Evolutionary conservation across 2,113 vertebrate genomes (phyloP).

Genomic region (Anarrhichthys ocellatus): DNA sequence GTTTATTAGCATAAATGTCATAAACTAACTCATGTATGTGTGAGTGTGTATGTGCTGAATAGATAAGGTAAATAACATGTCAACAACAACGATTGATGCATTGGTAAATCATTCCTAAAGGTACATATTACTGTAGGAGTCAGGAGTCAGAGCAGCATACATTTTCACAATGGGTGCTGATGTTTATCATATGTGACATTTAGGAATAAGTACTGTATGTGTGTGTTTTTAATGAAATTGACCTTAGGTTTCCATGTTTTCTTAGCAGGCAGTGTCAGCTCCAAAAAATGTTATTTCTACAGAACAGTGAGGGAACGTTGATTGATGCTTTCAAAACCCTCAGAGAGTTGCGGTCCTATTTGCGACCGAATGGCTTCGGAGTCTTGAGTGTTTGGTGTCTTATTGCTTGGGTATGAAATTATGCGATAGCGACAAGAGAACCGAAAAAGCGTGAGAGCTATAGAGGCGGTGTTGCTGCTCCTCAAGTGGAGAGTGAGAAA

Average conservation of each 20-base stretch:
- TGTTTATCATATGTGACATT: neutral
- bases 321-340: constrained; percentile 57
- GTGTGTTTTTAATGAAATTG: neutral
- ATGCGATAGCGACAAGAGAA: constrained; percentile 70
- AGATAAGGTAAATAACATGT: neutral
- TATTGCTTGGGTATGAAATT: constrained; percentile 69
- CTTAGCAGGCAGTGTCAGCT: constrained; percentile 1
- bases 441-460: constrained; percentile 64
- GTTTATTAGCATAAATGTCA: neutral
- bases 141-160: neutral
- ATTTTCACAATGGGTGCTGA: neutral
- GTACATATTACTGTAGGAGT: neutral
- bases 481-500: constrained; percentile 64
- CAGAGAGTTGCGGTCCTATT: constrained; percentile 58
- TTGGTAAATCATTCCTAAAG: neutral
- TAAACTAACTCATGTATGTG: neutral
- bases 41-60: neutral
- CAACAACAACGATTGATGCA: neutral
- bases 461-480: constrained; percentile 63
- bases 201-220: neutral
- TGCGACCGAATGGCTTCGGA: constrained; percentile 68
- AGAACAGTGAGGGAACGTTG: constrained; percentile 42
- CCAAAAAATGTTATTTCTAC: constrained; percentile 15
- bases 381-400: constrained; percentile 67
- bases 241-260: constrained; percentile 16